Percentiles rank a stretch among this genome's conserved stretches.
These are phyloP conservation scores for Pipistrellus kuhlii DNA, from an alignment of 2,797 vertebrate species.

Conservation along the genomic window DNA sequence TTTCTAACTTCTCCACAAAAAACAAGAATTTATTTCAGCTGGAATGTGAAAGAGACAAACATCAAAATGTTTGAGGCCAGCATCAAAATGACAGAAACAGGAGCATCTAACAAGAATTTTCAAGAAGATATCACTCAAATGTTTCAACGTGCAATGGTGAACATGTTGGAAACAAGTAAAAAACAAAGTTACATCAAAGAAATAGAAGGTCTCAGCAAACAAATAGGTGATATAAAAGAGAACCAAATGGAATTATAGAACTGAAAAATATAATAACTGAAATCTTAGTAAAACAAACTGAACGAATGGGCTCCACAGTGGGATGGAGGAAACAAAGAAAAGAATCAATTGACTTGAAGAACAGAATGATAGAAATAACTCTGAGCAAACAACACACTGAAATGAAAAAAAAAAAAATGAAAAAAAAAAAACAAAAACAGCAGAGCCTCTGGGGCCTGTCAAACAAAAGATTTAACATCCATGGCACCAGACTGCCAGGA, in stretches of 20 bases:
- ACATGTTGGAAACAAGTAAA: conserved; percentile 14
- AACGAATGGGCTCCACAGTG: neutral
- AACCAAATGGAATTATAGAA: conserved; percentile 12
- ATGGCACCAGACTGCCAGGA: neutral
- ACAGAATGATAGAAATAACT: neutral
- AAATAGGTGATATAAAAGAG: too few species aligned
- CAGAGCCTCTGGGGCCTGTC: neutral
- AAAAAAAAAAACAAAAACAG: too few species aligned
- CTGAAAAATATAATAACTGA: conserved; percentile 26
- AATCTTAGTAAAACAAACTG: neutral
- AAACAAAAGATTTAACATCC: neutral
- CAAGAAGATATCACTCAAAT: neutral
- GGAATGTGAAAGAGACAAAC: neutral
- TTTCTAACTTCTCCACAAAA: too few species aligned
- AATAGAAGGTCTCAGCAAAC: too few species aligned
- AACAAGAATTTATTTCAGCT: neutral
- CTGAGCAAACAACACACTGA: neutral
- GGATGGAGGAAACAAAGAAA: neutral
- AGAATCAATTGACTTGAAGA: neutral
- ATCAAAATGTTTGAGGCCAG: neutral
- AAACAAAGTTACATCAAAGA: neutral
- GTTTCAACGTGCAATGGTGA: neutral
- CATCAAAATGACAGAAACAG: neutral
- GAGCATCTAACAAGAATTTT: conserved; percentile 14
- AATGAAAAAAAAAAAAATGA: neutral